Conservation (phyloP, 1,140 invertebrate genomes). For the Campoletis sonorensis region DNA sequence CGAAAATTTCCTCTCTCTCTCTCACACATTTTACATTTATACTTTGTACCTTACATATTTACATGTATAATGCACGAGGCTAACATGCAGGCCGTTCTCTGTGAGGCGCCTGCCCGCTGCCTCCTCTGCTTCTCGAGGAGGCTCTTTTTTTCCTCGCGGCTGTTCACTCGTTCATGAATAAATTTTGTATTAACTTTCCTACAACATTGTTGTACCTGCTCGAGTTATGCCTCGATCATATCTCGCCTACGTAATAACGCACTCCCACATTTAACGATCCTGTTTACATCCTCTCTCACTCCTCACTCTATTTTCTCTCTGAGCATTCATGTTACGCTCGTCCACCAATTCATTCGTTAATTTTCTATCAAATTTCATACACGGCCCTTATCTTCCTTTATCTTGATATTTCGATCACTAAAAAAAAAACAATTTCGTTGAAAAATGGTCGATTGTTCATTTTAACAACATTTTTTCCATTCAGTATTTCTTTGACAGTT, state of each 20-base stretch:
- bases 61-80: slow-evolving; percentile 47
- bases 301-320: too few species aligned
- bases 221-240: slow-evolving; percentile 49
- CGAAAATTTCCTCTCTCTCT: not conserved
- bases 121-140: slow-evolving; percentile 6
- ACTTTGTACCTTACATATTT: slow-evolving; percentile 47
- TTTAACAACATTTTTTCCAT: too few species aligned
- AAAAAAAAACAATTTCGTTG: too few species aligned
- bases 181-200: slow-evolving; percentile 71
- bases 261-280: too few species aligned
- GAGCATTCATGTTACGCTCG: too few species aligned
- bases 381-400: too few species aligned
- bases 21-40: slow-evolving; percentile 31
- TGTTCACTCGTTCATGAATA: slow-evolving; percentile 66
- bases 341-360: too few species aligned
- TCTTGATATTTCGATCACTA: too few species aligned
- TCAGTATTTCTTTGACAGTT: too few species aligned
- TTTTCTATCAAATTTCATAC: too few species aligned
- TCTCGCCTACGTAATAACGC: not conserved
- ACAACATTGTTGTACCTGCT: slow-evolving; percentile 56
- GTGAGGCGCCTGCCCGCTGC: not conserved
- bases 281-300: too few species aligned
- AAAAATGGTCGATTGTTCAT: too few species aligned
- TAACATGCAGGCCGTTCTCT: not conserved
- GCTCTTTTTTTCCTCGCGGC: slow-evolving; percentile 17